Evolutionary conservation across 92 coral and sea anemone species (phyloP), one percentile per base, ranked within the genome.

Genomic region (Bergia puertoricense): DNA sequence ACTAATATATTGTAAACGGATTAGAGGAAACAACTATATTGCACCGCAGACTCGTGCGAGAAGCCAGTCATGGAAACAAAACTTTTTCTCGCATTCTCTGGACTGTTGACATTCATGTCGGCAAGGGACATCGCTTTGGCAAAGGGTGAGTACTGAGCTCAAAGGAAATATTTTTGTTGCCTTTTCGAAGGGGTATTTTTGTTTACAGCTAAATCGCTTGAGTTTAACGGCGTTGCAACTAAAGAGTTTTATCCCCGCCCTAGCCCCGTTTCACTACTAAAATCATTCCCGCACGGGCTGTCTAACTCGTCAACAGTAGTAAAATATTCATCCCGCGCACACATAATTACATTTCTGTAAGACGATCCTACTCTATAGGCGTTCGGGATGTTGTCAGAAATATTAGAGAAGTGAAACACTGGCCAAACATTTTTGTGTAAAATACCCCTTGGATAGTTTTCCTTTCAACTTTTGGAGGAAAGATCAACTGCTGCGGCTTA

Each of bases 111-210:
- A 68, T 46, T 84, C 20, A 10, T 69, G 46, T 11, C 67, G 79
- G 7, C 43, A 38, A 16, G 22, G 65, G 45, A n/a, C 56, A 22
- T 39, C 6, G 87, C 79, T 30, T 4, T 71, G 45, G 69, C 69
- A 69, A 84, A 84, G 46, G 79, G 87, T 84, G 68, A 71, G 87
- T 84, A 13, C 2, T 15, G 10, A 62, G 23, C 20, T 62, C 69
- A 62, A 6, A 18, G 23, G 30, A 46, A 14, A 8, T 44, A 44
- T 36, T 84, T 84, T 68, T n/a, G 43, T 72, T 45, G 45, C 36
- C 37, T 83, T 39, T 71, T 30, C 40, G 48, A 69, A 23, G 4
- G 41, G 48, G 15, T 11, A 23, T 62, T 30, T 82, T 38, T 22
- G 80, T 76, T 42, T 76, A 76, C 80, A 45, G 16, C 30, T 71